phyloP scores from a whole-genome alignment of 2,888 invertebrate genomes.

The Lochmaea crataegi region DNA sequence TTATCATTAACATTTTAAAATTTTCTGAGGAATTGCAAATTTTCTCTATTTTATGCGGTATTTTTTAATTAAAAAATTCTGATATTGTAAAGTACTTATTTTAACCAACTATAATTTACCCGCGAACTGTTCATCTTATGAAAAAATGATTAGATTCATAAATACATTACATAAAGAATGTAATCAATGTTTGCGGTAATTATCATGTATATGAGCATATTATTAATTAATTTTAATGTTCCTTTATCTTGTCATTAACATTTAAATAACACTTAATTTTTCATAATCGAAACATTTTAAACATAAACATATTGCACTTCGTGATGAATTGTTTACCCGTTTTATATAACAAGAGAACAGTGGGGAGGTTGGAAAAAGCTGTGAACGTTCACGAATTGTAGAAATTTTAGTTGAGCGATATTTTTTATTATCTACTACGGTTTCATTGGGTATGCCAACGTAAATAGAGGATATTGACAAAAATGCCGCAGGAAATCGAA shows the following conservation, averaged over 20 bases:
- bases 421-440: too few species aligned
- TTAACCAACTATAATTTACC: not conserved
- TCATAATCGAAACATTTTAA: slow-evolving; percentile 8
- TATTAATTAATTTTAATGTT: slow-evolving; percentile 26
- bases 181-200: slow-evolving; percentile 26
- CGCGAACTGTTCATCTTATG: not conserved
- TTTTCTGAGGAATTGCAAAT: too few species aligned
- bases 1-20: too few species aligned
- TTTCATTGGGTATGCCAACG: too few species aligned
- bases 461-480: too few species aligned
- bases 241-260: slow-evolving; percentile 27
- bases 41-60: too few species aligned
- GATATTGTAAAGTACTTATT: not conserved
- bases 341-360: not conserved
- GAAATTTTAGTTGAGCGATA: too few species aligned
- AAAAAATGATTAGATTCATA: slow-evolving; percentile 6
- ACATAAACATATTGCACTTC: slow-evolving; percentile 5
- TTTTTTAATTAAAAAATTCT: too few species aligned
- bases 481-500: too few species aligned
- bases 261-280: slow-evolving; percentile 25
- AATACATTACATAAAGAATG: slow-evolving; percentile 11
- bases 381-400: too few species aligned
- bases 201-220: slow-evolving; percentile 26
- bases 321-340: not conserved
- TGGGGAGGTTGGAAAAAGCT: not conserved